Evolutionary conservation across 2,888 invertebrate genomes (phyloP).

Genomic region (Pachycephus smyrnensis): DNA sequence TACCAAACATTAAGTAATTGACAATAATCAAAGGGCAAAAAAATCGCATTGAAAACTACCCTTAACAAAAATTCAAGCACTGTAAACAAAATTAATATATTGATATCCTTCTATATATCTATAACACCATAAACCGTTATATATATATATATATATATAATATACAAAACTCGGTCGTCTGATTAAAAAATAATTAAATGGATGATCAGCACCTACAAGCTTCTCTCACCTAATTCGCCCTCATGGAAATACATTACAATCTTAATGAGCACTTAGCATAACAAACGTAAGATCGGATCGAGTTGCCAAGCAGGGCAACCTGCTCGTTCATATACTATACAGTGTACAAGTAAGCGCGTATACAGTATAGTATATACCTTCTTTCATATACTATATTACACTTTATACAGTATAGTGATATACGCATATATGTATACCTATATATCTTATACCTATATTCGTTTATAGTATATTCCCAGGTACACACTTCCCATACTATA

Average conservation of each 20-base stretch:
- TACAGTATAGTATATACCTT: neutral
- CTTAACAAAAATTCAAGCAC: neutral
- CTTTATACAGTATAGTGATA: too few species aligned
- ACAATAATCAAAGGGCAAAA: neutral
- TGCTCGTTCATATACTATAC: constrained; percentile 32
- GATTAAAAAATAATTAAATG: neutral
- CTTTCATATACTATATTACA: too few species aligned
- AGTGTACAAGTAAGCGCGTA: constrained; percentile 22
- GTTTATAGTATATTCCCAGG: neutral
- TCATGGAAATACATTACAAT: constrained; percentile 57
- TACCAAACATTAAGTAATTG: neutral
- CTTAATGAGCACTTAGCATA: constrained; percentile 65
- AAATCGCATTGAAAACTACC: neutral
- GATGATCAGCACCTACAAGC: neutral
- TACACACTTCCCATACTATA: neutral
- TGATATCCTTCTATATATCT: neutral
- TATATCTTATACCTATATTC: neutral
- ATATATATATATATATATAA: neutral
- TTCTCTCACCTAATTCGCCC: constrained; percentile 45
- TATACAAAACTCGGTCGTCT: neutral
- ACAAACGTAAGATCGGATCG: constrained; percentile 61
- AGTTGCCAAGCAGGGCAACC: constrained; percentile 46
- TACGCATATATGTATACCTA: neutral
- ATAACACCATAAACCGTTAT: neutral
- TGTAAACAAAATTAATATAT: neutral